phyloP scores from a whole-genome alignment of 2,888 invertebrate species.

The Tipula helvola region DNA sequence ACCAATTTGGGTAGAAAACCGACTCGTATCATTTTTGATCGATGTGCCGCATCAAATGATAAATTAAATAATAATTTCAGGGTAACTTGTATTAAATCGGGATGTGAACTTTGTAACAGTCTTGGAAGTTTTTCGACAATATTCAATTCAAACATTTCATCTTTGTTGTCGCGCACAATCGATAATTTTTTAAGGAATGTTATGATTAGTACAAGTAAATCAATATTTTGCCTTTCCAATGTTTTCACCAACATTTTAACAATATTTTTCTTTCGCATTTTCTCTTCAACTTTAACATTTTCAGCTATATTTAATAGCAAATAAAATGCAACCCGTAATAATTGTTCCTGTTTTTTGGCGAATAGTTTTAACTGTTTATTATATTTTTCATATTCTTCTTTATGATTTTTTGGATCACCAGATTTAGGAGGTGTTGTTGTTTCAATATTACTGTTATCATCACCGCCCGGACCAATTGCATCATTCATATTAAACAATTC shows the following conservation, averaged over 20 bases:
- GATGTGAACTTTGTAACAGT: constrained; percentile 52
- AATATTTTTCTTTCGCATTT: constrained; percentile 91
- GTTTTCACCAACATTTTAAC: constrained; percentile 77
- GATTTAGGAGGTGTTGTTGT: constrained; percentile 29
- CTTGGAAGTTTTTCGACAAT: constrained; percentile 74
- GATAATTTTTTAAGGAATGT: constrained; percentile 93
- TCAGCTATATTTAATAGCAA: constrained; percentile 90
- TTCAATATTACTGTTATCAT: constrained; percentile 35
- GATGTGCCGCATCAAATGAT: constrained; percentile 80
- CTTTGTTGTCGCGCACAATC: constrained; percentile 88
- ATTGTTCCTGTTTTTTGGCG: constrained; percentile 86
- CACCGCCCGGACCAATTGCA: constrained; percentile 16
- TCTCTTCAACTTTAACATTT: constrained; percentile 89
- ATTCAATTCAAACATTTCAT: constrained; percentile 71
- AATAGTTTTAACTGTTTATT: constrained; percentile 64
- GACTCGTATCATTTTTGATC: constrained; percentile 79
- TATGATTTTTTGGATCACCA: constrained; percentile 37
- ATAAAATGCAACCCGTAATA: constrained; percentile 83
- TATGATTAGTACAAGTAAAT: constrained; percentile 77
- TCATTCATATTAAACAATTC: constrained; percentile 14
- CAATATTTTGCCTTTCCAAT: constrained; percentile 80
- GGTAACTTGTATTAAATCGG: constrained; percentile 54
- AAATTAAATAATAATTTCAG: constrained; percentile 86
- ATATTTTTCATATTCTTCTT: constrained; percentile 66
- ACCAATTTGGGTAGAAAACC: constrained; percentile 85